Base-by-base conservation (phyloP, 2,888 invertebrate species). In the Cylloceria caligata region DNA sequence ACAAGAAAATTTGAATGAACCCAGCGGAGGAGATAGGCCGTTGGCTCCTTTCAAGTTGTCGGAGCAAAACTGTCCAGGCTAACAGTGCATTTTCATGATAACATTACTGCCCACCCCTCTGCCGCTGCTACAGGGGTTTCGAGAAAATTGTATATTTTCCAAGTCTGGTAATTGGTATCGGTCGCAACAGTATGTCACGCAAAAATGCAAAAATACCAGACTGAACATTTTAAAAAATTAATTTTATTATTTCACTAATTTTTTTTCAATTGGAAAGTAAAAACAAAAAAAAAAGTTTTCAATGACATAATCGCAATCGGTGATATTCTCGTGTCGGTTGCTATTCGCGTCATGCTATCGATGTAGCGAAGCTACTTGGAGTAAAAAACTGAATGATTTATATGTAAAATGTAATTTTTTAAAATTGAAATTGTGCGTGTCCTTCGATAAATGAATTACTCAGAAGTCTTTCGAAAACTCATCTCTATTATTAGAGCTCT, bases 1-100 rank as follows among this genome's bases (percentile, higher is more conserved):
- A 45, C 75, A 79, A 75, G 78, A 79, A 82, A 82, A 82, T 82
- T 82, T 82, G 82, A 78, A 82, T 82, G 82, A 82, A 82, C 79
- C 62, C 75, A 72, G 45, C 82, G 60, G 68, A 67, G 78, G 79
- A 71, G 42, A 47, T 49, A 13, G 71, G 57, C 69, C 69, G 72
- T 69, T 81, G 78, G 78, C 62, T 82, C 75, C 79, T 82, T 75
- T 78, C 74, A 79, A 82, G 75, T 79, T 71, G 24, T 39, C 49
- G 13, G 49, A 47, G 55, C 7, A 65, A 57, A 42, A 64, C 30
- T 71, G 60, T 62, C 13, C 30, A 74, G 68, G 36, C 81, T 65
- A 65, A 79, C 67, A 75, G 47, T 71, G 74, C 71, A 64, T 75
- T 67, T 30, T 47, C 68, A 52, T 65, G 52, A 57, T 71, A 60